phyloP scores from a whole-genome alignment of 2,113 vertebrate species.

The Myiozetetes cayanensis region DNA sequence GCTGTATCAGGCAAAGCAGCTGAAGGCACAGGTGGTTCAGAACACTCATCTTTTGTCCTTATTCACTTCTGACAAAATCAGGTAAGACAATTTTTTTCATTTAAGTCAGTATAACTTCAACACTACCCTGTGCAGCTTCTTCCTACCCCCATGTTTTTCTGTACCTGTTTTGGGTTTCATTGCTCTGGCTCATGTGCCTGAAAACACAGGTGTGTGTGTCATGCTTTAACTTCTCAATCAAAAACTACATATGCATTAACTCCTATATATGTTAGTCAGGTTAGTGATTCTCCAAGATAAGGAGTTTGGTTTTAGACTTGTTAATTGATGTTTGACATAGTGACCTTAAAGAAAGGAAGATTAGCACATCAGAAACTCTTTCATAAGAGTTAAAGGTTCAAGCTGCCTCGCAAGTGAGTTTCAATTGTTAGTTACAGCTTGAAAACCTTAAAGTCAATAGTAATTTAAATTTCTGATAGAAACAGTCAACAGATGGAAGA shows the following conservation, averaged over 20 bases:
- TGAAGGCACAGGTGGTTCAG: background rate
- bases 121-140: accelerated
- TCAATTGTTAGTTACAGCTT: background rate
- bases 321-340: background rate
- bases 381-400: background rate
- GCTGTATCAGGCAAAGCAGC: accelerated
- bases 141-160: background rate
- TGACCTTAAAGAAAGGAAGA: background rate
- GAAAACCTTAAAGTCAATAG: background rate
- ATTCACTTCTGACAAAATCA: background rate
- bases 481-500: conserved; percentile 92
- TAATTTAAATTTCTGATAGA: conserved; percentile 51
- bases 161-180: too few species aligned
- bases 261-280: background rate
- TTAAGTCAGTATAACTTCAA: background rate
- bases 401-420: background rate
- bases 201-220: too few species aligned
- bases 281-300: background rate
- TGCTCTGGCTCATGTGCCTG: background rate
- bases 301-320: background rate
- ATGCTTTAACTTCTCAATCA: background rate
- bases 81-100: background rate
- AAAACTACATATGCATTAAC: background rate
- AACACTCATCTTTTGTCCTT: background rate
- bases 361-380: background rate